Percentiles rank a stretch among this genome's conserved stretches.
Conservation (phyloP, 2,797 vertebrate species). For the Orestias chungarensis region DNA sequence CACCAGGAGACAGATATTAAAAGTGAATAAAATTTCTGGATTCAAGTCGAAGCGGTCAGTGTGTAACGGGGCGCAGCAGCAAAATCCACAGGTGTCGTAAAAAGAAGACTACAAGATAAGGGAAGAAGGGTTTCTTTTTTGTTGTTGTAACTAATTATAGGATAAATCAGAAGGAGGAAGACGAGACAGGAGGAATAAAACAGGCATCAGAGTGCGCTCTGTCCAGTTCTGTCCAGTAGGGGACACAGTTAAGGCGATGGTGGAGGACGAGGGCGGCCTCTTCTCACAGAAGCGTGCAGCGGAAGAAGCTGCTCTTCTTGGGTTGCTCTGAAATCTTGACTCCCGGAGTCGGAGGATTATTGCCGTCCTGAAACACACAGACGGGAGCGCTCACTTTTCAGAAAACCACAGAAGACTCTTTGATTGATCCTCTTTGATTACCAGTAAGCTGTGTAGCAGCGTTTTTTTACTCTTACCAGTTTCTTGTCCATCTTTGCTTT, state of each 20-base stretch:
- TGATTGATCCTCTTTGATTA: neutral
- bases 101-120: slow-evolving; percentile 35
- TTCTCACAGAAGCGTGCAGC: slow-evolving; percentile 93
- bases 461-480: slow-evolving; percentile 84
- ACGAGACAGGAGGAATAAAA: slow-evolving; percentile 35
- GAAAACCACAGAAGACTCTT: neutral
- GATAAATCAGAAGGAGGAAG: slow-evolving; percentile 40
- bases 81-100: slow-evolving; percentile 43
- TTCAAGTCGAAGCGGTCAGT: slow-evolving; percentile 14
- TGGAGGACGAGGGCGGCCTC: slow-evolving; percentile 50
- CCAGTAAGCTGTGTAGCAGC: neutral
- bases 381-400: neutral
- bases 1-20: slow-evolving; percentile 31
- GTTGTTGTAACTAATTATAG: slow-evolving; percentile 26
- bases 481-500: slow-evolving; percentile 99
- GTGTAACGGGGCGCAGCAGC: slow-evolving; percentile 45
- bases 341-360: slow-evolving; percentile 92
- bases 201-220: slow-evolving; percentile 74
- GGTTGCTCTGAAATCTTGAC: slow-evolving; percentile 93
- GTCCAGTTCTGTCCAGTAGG: slow-evolving; percentile 84
- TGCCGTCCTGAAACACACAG: slow-evolving; percentile 88
- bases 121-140: neutral
- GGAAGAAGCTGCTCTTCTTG: slow-evolving; percentile 98
- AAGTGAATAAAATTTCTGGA: slow-evolving; percentile 37
- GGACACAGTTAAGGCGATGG: slow-evolving; percentile 81